Percentiles rank a stretch among this genome's conserved stretches.
Evolutionary conservation across 2,888 invertebrate species (phyloP).

Genomic region (Microctonus aethiopoides): DNA sequence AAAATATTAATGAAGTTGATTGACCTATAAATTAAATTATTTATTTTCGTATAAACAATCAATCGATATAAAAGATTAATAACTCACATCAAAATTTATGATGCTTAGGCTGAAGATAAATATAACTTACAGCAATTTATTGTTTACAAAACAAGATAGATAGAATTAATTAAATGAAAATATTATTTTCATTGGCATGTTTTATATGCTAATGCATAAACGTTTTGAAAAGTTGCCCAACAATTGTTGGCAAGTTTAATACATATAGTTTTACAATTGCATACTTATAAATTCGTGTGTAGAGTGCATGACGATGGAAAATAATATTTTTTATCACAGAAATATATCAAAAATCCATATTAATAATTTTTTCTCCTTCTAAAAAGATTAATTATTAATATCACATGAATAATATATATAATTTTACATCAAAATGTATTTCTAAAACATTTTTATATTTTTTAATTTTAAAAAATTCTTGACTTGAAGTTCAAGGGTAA

Average conservation of each 20-base stretch:
- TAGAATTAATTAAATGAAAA: neutral
- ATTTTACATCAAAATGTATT: no score
- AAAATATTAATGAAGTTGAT: no score
- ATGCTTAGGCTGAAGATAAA: neutral
- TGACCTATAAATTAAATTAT: no score
- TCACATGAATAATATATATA: no score
- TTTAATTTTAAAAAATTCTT: neutral
- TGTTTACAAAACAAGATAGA: slow-evolving; percentile 3
- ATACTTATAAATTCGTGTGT: neutral
- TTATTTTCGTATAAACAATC: no score
- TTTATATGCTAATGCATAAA: slow-evolving; percentile 15
- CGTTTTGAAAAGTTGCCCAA: slow-evolving; percentile 34
- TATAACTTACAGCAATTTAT: neutral
- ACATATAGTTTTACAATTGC: neutral
- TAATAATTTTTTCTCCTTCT: no score
- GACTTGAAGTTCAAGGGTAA: neutral
- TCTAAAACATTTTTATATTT: no score
- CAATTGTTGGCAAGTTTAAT: slow-evolving; percentile 24
- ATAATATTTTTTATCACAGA: neutral
- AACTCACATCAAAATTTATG: no score
- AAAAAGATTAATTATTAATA: no score
- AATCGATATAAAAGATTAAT: no score
- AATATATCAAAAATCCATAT: neutral
- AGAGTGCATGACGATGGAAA: neutral
- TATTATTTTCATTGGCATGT: slow-evolving; percentile 26